Conservation (phyloP, 2,888 invertebrate genomes). For the Agrotis puta region DNA sequence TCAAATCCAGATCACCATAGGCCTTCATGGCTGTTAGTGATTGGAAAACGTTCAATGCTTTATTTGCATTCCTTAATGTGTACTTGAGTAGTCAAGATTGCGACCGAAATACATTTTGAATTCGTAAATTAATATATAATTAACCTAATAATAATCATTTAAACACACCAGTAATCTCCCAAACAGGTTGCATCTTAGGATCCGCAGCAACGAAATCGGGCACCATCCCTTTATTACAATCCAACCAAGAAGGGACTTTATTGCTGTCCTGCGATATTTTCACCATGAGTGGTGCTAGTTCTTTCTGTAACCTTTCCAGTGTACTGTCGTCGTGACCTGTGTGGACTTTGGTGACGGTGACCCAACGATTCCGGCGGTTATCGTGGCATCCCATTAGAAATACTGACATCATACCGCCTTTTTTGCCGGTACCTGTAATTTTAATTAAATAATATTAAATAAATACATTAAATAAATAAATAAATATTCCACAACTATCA, state of each 20-base stretch:
- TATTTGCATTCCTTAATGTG: too few relatives aligned
- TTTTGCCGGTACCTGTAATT: constrained; percentile 93
- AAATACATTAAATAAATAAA: too few relatives aligned
- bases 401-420: constrained; percentile 97
- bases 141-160: not conserved
- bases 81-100: too few relatives aligned
- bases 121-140: too few relatives aligned
- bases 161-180: constrained; percentile 96
- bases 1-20: too few relatives aligned
- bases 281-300: constrained; percentile 92
- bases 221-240: constrained; percentile 95
- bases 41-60: too few relatives aligned
- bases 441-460: not conserved
- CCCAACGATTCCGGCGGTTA: constrained; percentile 92
- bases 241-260: constrained; percentile 95
- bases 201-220: constrained; percentile 97
- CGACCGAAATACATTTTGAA: too few relatives aligned
- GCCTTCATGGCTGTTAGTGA: too few relatives aligned
- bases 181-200: constrained; percentile 96
- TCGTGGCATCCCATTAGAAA: constrained; percentile 98
- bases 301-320: constrained; percentile 93
- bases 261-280: constrained; percentile 95
- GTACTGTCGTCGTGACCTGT: constrained; percentile 97
- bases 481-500: too few relatives aligned
- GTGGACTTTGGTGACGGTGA: constrained; percentile 98